Evolutionary conservation across 2,888 invertebrate genomes (phyloP), one percentile per base, ranked within the genome.

Genomic region (Stenodema calcarata): DNA sequence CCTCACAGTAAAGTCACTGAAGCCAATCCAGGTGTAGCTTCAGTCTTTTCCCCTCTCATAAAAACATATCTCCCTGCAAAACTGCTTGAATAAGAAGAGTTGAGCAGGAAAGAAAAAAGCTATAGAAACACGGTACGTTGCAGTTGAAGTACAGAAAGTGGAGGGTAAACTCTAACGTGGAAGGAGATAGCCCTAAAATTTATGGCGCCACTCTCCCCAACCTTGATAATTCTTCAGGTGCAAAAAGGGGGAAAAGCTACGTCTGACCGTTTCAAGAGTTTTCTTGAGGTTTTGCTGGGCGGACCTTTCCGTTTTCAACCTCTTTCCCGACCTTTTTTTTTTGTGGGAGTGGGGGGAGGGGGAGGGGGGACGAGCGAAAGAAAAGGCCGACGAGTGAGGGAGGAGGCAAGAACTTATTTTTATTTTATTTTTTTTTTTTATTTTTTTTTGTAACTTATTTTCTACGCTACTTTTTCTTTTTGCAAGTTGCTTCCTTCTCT

Each of bases 191-290:
- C 73, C 7, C 16, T 16, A 28, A 12, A 7, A 75, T 75, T 75
- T 75, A 75, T 75, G 30, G 73, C 41, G 16, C 18, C 73, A 41
- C 73, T 41, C 73, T 18, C 4, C 35, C 62, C 9, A 11, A 23
- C 62, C 73, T 75, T 75, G 30, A 75, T 75, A 75, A 35, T 75
- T 75, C 73, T 35, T 75, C 73, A 75, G 73, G 73, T 75, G 41
- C 62, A 23, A 62, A 62, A 23, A 23, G 23, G 23, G 12, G 62
- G 4, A 50, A 50, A 50, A 44, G 44, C 44, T 18, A 54, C 7
- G 14, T 62, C 23, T 23, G 62, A 62, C 62, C 62, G 62, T 62
- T 62, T 62, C 23, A 23, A 35, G 62, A 27, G 62, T 62, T 62
- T 62, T 27, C 62, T 62, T 50, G 27, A 62, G 62, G 62, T 18